Evolutionary conservation across 2,113 vertebrate species (phyloP), one percentile per base, ranked within the genome.

Genomic region (Thoracochromis brauschi): DNA sequence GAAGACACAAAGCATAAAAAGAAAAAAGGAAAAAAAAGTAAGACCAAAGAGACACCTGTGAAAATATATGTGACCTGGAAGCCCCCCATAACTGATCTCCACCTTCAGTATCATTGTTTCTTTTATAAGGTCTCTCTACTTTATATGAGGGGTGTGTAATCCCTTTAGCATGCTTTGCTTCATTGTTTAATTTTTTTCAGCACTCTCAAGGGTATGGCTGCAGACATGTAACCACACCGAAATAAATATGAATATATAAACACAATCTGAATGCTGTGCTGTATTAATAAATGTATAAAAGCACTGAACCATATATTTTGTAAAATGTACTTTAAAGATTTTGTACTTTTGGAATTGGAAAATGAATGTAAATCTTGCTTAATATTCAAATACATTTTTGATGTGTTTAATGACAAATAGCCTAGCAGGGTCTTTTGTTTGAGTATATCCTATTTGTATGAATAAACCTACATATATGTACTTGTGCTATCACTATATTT

Each of bases 71-170:
- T 53, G 19, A 35, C 9, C 29, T 38, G 9, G 53, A 80, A 81
- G 65, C 53, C n/a, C 14, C 42, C 47, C 91, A 94, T 94, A 21
- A 73, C 68, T 84, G n/a, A 13, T 65, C n/a, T 80, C n/a, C 13
- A 63, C 12, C 38, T 13, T 45, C 13, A 4, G 55, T 16, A 54
- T 26, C 75, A n/a, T 29, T 21, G n/a, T 80, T 29, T 21, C 9
- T 75, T 14, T 33, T 21, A 47, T 14, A 45, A 35, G 10, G 16
- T 19, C 9, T 10, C 49, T 47, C 9, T 4, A 7, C 42, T 87
- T 80, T 80, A 80, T 84, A 35, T 35, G 49, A 8, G 16, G 3
- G 42, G 16, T 17, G 33, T 35, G 6, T 9, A 16, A 16, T 29
- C 38, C n/a, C 49, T 38, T 35, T 68, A 10, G 6, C 4, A 47